Conservation (phyloP, 2,888 invertebrate species). For the Acanthosepion pharaonis region DNA sequence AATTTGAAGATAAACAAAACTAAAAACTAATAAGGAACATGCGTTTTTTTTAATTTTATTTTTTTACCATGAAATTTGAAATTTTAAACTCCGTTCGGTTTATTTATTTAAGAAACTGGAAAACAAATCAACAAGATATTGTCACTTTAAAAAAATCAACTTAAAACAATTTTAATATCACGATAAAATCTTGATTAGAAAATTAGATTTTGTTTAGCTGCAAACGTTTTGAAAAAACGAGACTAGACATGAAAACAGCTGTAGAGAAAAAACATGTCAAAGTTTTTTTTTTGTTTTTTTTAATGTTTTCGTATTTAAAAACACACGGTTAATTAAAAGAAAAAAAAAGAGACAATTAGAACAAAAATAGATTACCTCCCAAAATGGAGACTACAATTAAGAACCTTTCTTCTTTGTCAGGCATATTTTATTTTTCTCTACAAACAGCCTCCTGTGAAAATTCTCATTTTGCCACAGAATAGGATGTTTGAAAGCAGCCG, state of each 20-base stretch:
- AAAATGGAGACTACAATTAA: slow-evolving; percentile 71
- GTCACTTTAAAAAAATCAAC: no score
- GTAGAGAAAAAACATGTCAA: neutral
- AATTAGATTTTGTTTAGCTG: no score
- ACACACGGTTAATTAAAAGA: neutral
- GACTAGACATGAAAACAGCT: slow-evolving; percentile 56
- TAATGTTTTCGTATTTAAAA: neutral
- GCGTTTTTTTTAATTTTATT: no score
- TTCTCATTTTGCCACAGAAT: neutral
- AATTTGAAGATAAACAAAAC: no score
- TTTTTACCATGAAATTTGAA: no score
- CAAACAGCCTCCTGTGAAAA: neutral
- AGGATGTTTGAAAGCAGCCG: slow-evolving; percentile 65
- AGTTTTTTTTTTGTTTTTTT: neutral
- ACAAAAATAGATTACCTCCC: slow-evolving; percentile 63
- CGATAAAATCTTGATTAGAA: no score
- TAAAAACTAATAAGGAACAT: no score
- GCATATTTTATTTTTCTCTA: slow-evolving; percentile 59
- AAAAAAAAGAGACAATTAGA: neutral
- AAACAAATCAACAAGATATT: no score
- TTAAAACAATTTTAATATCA: no score
- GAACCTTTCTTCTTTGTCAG: slow-evolving; percentile 66
- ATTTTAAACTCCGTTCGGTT: no score
- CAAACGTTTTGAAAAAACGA: slow-evolving; percentile 49
- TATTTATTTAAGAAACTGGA: no score